phyloP scores from a whole-genome alignment of 2,797 vertebrate species.

The Danionella dracula region DNA sequence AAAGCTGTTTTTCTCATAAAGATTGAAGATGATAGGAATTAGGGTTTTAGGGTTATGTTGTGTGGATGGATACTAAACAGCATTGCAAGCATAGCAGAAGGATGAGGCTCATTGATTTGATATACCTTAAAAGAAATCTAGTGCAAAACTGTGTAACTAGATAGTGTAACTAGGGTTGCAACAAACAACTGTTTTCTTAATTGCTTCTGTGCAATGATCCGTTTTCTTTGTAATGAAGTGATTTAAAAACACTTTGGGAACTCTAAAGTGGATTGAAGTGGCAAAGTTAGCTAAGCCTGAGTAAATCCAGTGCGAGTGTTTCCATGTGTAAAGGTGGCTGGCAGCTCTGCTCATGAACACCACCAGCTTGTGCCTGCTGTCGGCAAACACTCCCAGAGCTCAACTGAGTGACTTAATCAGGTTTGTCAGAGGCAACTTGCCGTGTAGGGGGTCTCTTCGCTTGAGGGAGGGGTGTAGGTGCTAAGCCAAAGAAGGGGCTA shows the following conservation, averaged over 20 bases:
- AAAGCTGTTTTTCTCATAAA: slow-evolving; percentile 2
- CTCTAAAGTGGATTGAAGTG: not conserved
- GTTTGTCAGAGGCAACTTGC: slow-evolving; percentile 10
- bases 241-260: not conserved
- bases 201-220: not conserved
- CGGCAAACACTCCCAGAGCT: not conserved
- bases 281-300: not conserved
- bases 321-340: not conserved
- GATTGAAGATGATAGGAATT: slow-evolving; percentile 17
- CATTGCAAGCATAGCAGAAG: too few species aligned
- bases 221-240: not conserved
- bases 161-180: not conserved
- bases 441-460: not conserved
- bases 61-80: not conserved
- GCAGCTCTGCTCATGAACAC: not conserved
- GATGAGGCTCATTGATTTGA: not conserved
- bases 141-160: too few species aligned
- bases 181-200: not conserved
- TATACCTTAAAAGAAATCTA: not conserved
- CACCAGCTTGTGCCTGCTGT: slow-evolving; percentile 2
- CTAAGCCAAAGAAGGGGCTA: slow-evolving; percentile 12
- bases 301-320: not conserved
- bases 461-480: not conserved
- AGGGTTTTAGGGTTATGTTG: not conserved
- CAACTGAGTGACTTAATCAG: slow-evolving; percentile 8